A percentile compares a stretch with the other conserved stretches of the same genome.
phyloP scores from a whole-genome alignment of 2,888 invertebrate genomes.

The Polyploca ridens region DNA sequence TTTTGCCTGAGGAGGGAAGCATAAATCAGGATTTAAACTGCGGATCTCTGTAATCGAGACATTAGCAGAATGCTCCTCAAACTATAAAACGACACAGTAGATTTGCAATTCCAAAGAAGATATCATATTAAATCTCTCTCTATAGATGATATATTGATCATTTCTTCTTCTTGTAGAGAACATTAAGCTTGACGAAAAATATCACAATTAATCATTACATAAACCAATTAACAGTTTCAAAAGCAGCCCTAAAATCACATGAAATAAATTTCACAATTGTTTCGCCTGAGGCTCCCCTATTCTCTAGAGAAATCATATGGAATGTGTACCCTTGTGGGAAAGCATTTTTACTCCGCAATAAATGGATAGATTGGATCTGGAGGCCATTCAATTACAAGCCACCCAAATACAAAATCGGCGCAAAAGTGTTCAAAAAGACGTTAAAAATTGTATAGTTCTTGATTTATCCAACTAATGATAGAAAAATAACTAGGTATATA shows the following conservation, averaged over 20 bases:
- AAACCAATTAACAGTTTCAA: background rate
- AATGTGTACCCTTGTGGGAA: background rate
- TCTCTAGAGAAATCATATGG: conserved; percentile 10
- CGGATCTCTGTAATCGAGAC: conserved; percentile 2
- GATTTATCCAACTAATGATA: too few relatives aligned
- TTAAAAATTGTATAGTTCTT: too few relatives aligned
- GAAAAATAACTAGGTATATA: too few relatives aligned
- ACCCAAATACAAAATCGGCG: background rate
- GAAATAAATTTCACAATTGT: conserved; percentile 7
- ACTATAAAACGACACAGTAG: background rate
- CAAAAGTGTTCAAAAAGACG: background rate
- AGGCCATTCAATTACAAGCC: background rate
- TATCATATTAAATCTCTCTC: background rate
- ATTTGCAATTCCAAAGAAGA: background rate
- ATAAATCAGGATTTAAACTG: conserved; percentile 7
- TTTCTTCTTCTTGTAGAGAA: background rate
- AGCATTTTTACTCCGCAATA: background rate
- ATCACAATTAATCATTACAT: background rate
- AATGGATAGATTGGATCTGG: background rate
- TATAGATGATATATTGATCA: background rate
- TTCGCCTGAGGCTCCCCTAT: background rate
- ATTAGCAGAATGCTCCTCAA: background rate
- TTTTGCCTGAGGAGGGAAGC: background rate
- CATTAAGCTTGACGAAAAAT: background rate
- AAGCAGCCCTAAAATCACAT: background rate